phyloP scores from a whole-genome alignment of 2,113 vertebrate genomes.

The Colossoma macropomum region DNA sequence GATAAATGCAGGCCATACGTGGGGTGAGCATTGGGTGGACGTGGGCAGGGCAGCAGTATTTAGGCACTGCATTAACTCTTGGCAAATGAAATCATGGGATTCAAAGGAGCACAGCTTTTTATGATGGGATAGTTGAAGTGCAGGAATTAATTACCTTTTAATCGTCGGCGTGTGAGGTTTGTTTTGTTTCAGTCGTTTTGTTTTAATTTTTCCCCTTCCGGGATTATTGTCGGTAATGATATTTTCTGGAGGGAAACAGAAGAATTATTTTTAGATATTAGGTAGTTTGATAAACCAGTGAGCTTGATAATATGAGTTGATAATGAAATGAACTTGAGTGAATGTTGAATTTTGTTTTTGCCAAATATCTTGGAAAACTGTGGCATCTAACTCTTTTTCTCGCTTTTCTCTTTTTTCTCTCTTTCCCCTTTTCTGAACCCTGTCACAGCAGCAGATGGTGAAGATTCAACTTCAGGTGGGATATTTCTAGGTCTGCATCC shows the following conservation, averaged over 20 bases:
- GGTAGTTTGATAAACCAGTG: slow-evolving; percentile 21
- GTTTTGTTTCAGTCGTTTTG: slow-evolving; percentile 34
- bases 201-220: neutral
- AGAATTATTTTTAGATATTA: slow-evolving; percentile 17
- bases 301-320: slow-evolving; percentile 9
- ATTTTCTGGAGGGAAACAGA: neutral
- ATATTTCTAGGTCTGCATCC: slow-evolving; percentile 69
- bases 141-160: slow-evolving; percentile 25
- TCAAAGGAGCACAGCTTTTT: slow-evolving; percentile 27
- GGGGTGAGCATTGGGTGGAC: neutral
- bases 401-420: slow-evolving; percentile 27
- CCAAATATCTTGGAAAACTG: neutral
- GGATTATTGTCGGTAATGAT: slow-evolving; percentile 13
- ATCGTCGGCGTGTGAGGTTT: slow-evolving; percentile 18
- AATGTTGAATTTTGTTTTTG: neutral
- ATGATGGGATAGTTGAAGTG: slow-evolving; percentile 16
- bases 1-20: slow-evolving; percentile 29
- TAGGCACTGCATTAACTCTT: slow-evolving; percentile 43
- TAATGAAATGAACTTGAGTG: neutral
- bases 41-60: slow-evolving; percentile 27
- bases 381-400: slow-evolving; percentile 57
- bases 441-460: slow-evolving; percentile 78
- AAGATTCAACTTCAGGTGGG: slow-evolving; percentile 80
- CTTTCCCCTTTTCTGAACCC: slow-evolving; percentile 23
- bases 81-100: slow-evolving; percentile 30